Evolutionary conservation across 2,888 invertebrate genomes (phyloP).

Genomic region (Scotopteryx bipunctaria): DNA sequence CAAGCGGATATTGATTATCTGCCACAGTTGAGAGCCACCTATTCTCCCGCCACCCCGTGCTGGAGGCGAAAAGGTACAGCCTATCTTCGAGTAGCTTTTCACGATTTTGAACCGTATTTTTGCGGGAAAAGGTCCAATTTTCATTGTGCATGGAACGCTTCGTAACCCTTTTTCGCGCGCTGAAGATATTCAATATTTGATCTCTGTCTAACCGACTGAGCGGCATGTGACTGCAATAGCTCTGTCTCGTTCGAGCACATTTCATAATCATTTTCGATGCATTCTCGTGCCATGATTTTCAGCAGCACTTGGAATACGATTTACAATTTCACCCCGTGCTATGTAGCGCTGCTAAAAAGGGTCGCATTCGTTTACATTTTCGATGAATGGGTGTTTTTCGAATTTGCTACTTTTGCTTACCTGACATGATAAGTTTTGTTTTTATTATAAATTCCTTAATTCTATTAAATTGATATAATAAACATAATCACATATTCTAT

Average conservation of each 20-base stretch:
- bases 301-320: slow-evolving; percentile 65
- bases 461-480: neutral
- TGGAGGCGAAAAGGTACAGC: slow-evolving; percentile 49
- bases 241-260: slow-evolving; percentile 74
- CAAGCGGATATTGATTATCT: slow-evolving; percentile 85
- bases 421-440: too few relatives aligned
- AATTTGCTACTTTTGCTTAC: neutral
- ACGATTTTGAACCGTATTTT: slow-evolving; percentile 60
- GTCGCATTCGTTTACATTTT: slow-evolving; percentile 24
- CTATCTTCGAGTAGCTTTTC: slow-evolving; percentile 46
- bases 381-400: slow-evolving; percentile 2
- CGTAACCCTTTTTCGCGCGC: slow-evolving; percentile 58
- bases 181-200: slow-evolving; percentile 79
- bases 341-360: slow-evolving; percentile 18
- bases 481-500: neutral
- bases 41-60: slow-evolving; percentile 62
- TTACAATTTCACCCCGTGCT: slow-evolving; percentile 53
- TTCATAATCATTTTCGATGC: slow-evolving; percentile 82
- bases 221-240: slow-evolving; percentile 74
- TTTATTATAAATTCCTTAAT: too few relatives aligned
- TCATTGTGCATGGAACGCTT: slow-evolving; percentile 38
- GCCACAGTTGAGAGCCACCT: slow-evolving; percentile 83
- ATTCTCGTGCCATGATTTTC: slow-evolving; percentile 81
- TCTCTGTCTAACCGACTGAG: slow-evolving; percentile 82
- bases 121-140: slow-evolving; percentile 57